Percentiles rank a stretch among this genome's conserved stretches.
These are phyloP conservation scores for Anodontia alba DNA, from an alignment of 2,888 invertebrate species.

Conservation along the genomic window DNA sequence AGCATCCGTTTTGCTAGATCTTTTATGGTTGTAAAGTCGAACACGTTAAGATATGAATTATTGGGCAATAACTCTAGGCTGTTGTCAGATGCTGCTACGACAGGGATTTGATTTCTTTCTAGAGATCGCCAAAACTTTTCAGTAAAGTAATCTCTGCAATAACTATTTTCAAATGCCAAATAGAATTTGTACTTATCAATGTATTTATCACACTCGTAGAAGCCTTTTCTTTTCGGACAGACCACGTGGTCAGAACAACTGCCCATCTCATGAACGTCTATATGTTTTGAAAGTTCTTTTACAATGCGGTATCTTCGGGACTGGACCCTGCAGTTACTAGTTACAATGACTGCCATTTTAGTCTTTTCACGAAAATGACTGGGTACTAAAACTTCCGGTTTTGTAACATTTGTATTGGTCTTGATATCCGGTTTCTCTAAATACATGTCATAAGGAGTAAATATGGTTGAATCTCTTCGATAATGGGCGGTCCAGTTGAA, in stretches of 20 bases:
- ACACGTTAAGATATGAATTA: slow-evolving; percentile 53
- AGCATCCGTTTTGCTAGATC: slow-evolving; percentile 53
- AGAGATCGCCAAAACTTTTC: slow-evolving; percentile 70
- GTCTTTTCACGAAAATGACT: slow-evolving; percentile 16
- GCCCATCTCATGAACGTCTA: slow-evolving; percentile 17
- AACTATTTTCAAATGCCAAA: slow-evolving; percentile 68
- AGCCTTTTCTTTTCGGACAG: neutral
- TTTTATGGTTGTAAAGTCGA: slow-evolving; percentile 48
- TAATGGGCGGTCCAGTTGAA: slow-evolving; percentile 73
- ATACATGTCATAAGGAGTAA: slow-evolving; percentile 57
- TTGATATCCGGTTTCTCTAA: slow-evolving; percentile 16
- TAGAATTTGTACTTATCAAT: slow-evolving; percentile 63
- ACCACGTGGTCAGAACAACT: slow-evolving; percentile 9
- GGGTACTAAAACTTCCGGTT: too few relatives aligned
- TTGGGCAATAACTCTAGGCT: slow-evolving; percentile 28
- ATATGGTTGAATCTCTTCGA: slow-evolving; percentile 67
- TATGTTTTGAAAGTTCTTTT: slow-evolving; percentile 34
- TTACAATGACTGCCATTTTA: slow-evolving; percentile 30
- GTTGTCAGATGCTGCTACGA: slow-evolving; percentile 59
- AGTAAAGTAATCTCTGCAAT: slow-evolving; percentile 68
- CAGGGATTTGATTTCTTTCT: slow-evolving; percentile 60
- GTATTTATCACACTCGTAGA: slow-evolving; percentile 19
- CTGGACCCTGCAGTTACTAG: slow-evolving; percentile 42
- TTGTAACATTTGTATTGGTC: neutral
- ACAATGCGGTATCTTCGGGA: slow-evolving; percentile 38